Base-by-base conservation (phyloP, 2,888 invertebrate genomes). In the Pardosa pseudoannulata region DNA sequence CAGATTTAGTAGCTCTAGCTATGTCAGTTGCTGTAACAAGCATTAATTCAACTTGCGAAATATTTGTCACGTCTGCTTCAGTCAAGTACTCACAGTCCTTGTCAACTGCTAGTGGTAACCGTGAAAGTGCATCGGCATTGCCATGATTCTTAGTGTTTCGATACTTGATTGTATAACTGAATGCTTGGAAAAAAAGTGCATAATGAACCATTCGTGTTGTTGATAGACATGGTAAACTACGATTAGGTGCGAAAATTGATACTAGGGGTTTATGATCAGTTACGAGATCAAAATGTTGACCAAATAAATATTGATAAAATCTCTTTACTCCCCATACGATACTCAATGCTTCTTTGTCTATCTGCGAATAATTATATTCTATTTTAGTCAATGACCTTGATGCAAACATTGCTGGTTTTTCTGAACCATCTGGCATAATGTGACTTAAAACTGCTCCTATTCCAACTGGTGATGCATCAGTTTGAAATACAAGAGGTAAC, bases 371-470 rank as follows among this genome's bases (percentile, higher is more conserved):
- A 23, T 90, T 89, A 50, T 88, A 82, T 86, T 91, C 91, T 5
- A 90, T 82, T 46, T 31, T 56, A n/a, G 89, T 90, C 27, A 91
- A 85, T 3, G 90, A 89, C 79, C 90, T 90, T 70, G 91, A 92
- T 0, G 91, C 92, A 88, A 91, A 92, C 0, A 90, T 90, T 32
- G 92, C 91, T 2, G 92, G 92, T 87, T 90, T 85, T 46, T 92
- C 91, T n/a, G 88, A 81, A n/a, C 91, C 91, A 88, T 91, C 90
- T 28, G 83, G 80, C 68, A 88, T 90, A 28, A 88, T 86, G 79
- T 91, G 91, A 2, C 90, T 90, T n/a, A 91, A 73, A 3, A 91
- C 91, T 1, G 91, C 90, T 16, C 90, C 91, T 46, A 91, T 72
- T 23, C 91, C 91, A 23, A 81, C 79, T 9, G 46, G 90, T 62